Evolutionary conservation across 2,113 vertebrate genomes (phyloP).

Genomic region (Misgurnus anguillicaudatus): DNA sequence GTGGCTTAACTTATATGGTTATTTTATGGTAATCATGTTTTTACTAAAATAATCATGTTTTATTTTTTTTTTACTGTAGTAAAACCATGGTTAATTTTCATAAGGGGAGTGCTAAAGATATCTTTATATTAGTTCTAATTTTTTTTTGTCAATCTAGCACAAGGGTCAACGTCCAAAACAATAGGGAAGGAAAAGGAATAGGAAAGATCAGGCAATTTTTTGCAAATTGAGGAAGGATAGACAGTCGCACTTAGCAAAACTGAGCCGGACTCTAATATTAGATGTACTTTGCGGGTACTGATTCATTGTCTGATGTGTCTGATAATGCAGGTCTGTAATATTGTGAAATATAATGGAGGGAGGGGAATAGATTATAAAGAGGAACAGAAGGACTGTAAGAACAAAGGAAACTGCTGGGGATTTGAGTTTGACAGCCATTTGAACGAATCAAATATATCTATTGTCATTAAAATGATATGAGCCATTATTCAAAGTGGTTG

Average conservation of each 20-base stretch:
- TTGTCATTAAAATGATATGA: neutral
- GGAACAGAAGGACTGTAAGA: neutral
- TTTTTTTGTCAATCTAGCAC: neutral
- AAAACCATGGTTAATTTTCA: too few species aligned
- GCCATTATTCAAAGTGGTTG: neutral
- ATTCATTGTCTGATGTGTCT: conserved; percentile 19
- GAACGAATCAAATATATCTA: neutral
- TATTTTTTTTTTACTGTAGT: too few species aligned
- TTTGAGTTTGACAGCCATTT: neutral
- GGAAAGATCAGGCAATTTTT: neutral
- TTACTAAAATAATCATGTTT: too few species aligned
- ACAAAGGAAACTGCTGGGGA: neutral
- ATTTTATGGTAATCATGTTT: too few species aligned
- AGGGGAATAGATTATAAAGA: neutral
- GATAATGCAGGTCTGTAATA: neutral
- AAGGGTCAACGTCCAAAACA: neutral
- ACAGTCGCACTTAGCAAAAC: conserved; percentile 14
- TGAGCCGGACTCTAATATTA: conserved; percentile 6
- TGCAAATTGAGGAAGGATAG: conserved; percentile 12
- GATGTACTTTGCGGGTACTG: neutral
- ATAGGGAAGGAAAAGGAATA: neutral
- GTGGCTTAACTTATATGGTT: too few species aligned
- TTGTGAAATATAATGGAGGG: conserved; percentile 5
- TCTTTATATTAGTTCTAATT: neutral
- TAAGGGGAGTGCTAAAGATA: too few species aligned